Evolutionary conservation across 2,113 vertebrate genomes (phyloP).

Genomic region (Notothenia coriiceps): DNA sequence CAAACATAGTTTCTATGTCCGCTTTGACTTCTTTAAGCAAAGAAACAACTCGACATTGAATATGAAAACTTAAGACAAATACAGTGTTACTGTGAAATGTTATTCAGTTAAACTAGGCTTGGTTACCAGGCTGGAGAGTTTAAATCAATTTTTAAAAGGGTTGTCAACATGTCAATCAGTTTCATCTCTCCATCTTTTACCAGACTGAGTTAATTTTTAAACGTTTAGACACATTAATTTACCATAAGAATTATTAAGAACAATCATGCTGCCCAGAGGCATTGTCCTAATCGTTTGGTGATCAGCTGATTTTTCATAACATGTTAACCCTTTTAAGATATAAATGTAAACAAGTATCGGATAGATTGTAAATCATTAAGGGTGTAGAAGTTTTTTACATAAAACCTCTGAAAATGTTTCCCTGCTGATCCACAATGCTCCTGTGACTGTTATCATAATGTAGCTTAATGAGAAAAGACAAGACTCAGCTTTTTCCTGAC

Average conservation of each 20-base stretch:
- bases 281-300: not conserved
- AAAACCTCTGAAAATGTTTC: slow-evolving; percentile 18
- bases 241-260: not conserved
- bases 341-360: not conserved
- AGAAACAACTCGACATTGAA: slow-evolving; percentile 34
- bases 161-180: not conserved
- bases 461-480: slow-evolving; percentile 63
- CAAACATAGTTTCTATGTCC: slow-evolving; percentile 16
- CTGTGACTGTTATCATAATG: slow-evolving; percentile 41
- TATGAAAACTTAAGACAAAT: slow-evolving; percentile 42
- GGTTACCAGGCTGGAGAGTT: not conserved
- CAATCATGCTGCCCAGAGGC: not conserved
- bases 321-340: not conserved
- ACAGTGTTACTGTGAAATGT: slow-evolving; percentile 21
- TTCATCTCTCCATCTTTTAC: too few relatives aligned
- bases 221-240: not conserved
- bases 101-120: slow-evolving; percentile 33
- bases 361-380: not conserved
- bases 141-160: not conserved
- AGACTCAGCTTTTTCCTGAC: slow-evolving; percentile 74
- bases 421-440: slow-evolving; percentile 11
- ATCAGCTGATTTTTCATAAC: not conserved
- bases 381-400: slow-evolving; percentile 14
- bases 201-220: not conserved
- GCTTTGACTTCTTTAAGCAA: slow-evolving; percentile 14